Conservation (phyloP, 1,140 invertebrate genomes). For the Trachymyrmex septentrionalis region DNA sequence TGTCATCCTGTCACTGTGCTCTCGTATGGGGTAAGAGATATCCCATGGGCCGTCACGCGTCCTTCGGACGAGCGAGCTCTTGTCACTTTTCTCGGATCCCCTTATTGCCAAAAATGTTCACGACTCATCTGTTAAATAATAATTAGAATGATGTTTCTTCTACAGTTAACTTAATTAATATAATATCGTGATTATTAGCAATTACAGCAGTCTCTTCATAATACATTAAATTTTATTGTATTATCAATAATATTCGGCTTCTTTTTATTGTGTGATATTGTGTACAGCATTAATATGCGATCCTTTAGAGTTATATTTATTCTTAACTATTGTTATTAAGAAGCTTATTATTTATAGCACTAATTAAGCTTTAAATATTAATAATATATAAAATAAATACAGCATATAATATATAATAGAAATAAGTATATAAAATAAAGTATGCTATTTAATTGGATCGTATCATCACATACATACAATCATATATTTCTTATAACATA, state of each 20-base stretch:
- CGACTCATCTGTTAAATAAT: conserved; percentile 34
- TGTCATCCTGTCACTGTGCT: conserved; percentile 86
- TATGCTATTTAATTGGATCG: background rate
- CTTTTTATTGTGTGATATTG: background rate
- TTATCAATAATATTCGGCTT: background rate
- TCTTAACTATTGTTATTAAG: background rate
- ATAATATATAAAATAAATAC: background rate
- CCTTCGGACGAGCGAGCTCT: conserved; percentile 67
- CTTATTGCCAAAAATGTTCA: conserved; percentile 49
- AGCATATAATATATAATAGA: background rate
- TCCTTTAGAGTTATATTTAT: background rate
- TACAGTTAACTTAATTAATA: background rate
- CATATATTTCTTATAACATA: background rate
- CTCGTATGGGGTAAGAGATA: conserved; percentile 75
- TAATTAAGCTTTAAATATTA: background rate
- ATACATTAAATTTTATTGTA: conserved; percentile 1
- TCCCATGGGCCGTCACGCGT: conserved; percentile 80
- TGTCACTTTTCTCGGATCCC: conserved; percentile 38
- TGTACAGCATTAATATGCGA: background rate
- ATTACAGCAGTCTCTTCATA: background rate
- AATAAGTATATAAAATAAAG: background rate
- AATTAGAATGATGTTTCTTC: conserved; percentile 8
- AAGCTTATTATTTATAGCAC: background rate
- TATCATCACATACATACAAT: background rate
- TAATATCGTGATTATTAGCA: background rate